Evolutionary conservation across 2,888 invertebrate species (phyloP), one percentile per base, ranked within the genome.

Genomic region (Lithophane ornitopus): DNA sequence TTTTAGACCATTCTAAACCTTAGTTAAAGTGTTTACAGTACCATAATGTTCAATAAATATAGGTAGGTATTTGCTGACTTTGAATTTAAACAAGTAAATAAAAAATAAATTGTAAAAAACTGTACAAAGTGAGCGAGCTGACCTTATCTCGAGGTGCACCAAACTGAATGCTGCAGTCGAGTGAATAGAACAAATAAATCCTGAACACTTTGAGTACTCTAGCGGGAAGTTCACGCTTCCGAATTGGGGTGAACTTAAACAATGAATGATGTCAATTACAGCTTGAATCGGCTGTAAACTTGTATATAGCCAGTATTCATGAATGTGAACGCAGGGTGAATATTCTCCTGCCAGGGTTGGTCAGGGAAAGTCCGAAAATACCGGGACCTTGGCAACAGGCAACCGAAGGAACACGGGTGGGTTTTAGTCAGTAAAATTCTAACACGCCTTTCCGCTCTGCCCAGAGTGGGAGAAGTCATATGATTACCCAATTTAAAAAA

Each of bases 181-280:
- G 49, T 61, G 66, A 66, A 49, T 49, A 56, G 71, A 70, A 80
- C 69, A 61, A 80, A 78, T 80, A 78, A 65, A 39, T 49, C 26
- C 67, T 61, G 34, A 54, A 28, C 63, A 66, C 73, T 65, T 78
- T 56, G 65, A 73, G 58, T 70, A 78, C 73, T 54, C 46, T 76
- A 67, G 58, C 46, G 52, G 54, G 9, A 65, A 68, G 76, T 59
- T 68, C 63, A 22, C 63, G 26, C 39, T 63, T 49, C 41, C n/a
- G n/a, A 34, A 58, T 79, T 49, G 52, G 2, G 59, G 71, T 66
- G 44, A 28, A 19, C 54, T 69, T 54, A 65, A 65, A 69, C 59
- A 65, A 73, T 39, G 58, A 28, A 59, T 34, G 34, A n/a, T 39
- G 39, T n/a, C n/a, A 2, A 62, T 62, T 39, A 39, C n/a, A 62